A percentile compares a stretch with the other conserved stretches of the same genome.
Evolutionary conservation across 2,888 invertebrate species (phyloP).

Genomic region (Yponomeuta plumbellus): DNA sequence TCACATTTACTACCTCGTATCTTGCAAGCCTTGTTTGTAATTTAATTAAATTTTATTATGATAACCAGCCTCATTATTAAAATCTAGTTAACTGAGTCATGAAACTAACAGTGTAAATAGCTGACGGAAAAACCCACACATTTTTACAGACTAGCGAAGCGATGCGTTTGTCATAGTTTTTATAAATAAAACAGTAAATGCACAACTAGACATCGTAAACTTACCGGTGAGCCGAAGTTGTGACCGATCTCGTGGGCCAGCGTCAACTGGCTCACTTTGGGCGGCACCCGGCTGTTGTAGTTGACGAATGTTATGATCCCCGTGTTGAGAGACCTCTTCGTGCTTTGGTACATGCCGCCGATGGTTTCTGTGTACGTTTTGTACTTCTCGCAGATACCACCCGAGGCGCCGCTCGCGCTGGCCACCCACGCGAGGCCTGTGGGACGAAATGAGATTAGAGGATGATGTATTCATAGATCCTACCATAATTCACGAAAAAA

Average conservation of each 20-base stretch:
- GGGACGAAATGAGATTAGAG: neutral
- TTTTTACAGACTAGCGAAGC: no score
- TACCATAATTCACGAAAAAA: no score
- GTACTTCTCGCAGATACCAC: constrained; percentile 98
- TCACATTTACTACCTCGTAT: no score
- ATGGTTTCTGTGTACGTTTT: constrained; percentile 98
- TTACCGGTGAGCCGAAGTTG: constrained; percentile 98
- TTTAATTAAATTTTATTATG: no score
- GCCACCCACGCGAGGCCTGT: constrained; percentile 98
- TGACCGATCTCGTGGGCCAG: constrained; percentile 99
- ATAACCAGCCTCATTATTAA: no score
- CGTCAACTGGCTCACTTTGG: constrained; percentile 97
- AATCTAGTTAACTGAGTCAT: no score
- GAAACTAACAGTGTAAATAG: no score
- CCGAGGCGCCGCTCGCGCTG: constrained; percentile 96
- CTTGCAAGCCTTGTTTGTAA: no score
- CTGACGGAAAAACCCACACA: no score
- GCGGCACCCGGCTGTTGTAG: constrained; percentile 97
- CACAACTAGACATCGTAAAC: constrained; percentile 33
- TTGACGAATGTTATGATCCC: constrained; percentile 99
- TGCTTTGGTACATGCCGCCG: constrained; percentile 94
- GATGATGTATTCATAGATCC: no score
- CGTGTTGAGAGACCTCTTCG: constrained; percentile 96
- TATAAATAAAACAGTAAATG: no score
- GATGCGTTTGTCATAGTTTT: no score